Evolutionary conservation across 1,140 invertebrate species (phyloP), one percentile per base, ranked within the genome.

Genomic region (Sipha flava): DNA sequence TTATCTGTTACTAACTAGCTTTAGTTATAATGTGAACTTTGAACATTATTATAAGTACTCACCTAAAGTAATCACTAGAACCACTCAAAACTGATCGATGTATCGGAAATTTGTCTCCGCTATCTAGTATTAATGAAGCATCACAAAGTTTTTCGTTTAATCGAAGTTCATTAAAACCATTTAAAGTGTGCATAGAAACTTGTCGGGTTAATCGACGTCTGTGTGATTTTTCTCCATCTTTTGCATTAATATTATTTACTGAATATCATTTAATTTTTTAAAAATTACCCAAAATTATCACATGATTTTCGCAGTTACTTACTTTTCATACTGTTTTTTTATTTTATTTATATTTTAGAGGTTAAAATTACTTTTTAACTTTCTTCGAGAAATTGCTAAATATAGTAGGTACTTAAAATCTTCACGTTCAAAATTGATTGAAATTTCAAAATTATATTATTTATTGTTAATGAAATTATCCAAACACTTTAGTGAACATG

Each of bases 71-170:
- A 18, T 90, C 89, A 83, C 94, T 95, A 86, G 93, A 94, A 49
- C 93, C 91, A 26, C 93, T 93, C 81, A 97, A 87, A 81, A 96
- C 92, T n/a, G 92, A 91, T 66, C 94, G 88, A 85, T 96, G 94
- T 45, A 95, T 92, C 5, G 90, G 89, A 83, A 95, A 94, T 12
- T 88, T 86, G 43, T 88, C 87, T 31, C 92, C 92, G 84, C 94
- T 92, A 81, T 93, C 90, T 14, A 94, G 89, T 79, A 90, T 87
- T 62, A 97, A 88, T 14, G 91, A 88, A 0, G 93, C 94, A 85
- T 97, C 95, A 84, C 93, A 95, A 14, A 95, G 89, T 80, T 93
- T 87, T 84, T 91, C 92, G 66, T 89, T 90, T 82, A 91, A 88
- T 81, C 91, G 88, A 64, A 95, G 88, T 81, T 94, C 92, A 84